phyloP scores from a whole-genome alignment of 2,888 invertebrate species.

The Achlya flavicornis region DNA sequence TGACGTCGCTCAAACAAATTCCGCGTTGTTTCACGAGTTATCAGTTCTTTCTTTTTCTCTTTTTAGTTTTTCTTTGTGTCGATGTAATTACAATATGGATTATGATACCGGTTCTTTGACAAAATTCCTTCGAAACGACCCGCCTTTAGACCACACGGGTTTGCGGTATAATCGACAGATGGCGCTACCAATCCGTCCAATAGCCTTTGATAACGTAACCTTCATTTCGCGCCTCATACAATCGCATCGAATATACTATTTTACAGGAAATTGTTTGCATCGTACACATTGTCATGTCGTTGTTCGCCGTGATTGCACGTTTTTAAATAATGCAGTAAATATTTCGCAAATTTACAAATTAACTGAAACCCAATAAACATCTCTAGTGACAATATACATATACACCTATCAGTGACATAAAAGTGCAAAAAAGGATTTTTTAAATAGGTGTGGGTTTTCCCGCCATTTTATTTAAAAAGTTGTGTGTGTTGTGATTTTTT shows the following conservation, averaged over 20 bases:
- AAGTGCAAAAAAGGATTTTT: background rate
- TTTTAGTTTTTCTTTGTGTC: too few species aligned
- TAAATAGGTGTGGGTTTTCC: background rate
- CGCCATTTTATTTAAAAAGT: background rate
- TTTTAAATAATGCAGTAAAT: conserved; percentile 17
- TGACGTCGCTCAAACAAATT: too few species aligned
- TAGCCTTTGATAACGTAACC: conserved; percentile 53
- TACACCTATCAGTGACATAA: background rate
- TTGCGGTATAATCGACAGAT: conserved; percentile 36
- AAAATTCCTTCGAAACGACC: too few species aligned
- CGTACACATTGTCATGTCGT: conserved; percentile 49
- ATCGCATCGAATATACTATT: background rate
- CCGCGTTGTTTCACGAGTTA: too few species aligned
- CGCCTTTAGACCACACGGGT: conserved; percentile 12
- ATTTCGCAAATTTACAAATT: conserved; percentile 4
- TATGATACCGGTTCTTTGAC: too few species aligned
- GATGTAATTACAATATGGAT: too few species aligned
- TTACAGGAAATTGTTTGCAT: conserved; percentile 53
- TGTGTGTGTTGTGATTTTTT: background rate
- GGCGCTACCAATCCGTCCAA: conserved; percentile 47
- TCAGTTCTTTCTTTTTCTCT: too few species aligned
- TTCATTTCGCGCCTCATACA: conserved; percentile 32
- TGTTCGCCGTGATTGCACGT: conserved; percentile 44
- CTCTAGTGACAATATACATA: background rate
- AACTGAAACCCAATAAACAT: background rate